A percentile compares a stretch with the other conserved stretches of the same genome.
Evolutionary conservation across 2,888 invertebrate species (phyloP).

Genomic region (Phengaris alcon): DNA sequence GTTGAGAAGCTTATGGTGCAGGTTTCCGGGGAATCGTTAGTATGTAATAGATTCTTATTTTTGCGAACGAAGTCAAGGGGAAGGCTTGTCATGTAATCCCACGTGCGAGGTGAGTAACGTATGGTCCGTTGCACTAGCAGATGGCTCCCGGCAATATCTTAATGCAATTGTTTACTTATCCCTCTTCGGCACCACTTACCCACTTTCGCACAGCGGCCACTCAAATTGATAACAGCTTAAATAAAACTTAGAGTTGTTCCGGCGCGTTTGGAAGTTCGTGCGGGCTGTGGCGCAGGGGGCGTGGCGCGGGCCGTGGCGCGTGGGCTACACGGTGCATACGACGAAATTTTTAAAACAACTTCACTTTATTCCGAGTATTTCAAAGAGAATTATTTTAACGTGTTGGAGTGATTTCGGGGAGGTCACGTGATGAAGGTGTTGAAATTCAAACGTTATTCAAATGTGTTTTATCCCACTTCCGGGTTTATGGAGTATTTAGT

Average conservation of each 20-base stretch:
- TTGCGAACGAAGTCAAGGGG: too few relatives aligned
- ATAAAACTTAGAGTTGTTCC: not conserved
- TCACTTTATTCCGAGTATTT: not conserved
- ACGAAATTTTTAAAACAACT: not conserved
- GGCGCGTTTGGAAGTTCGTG: too few relatives aligned
- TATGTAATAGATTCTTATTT: too few relatives aligned
- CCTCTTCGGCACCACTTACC: not conserved
- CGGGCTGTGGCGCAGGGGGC: too few relatives aligned
- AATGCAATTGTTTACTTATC: not conserved
- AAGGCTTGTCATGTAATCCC: too few relatives aligned
- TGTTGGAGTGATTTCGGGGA: not conserved
- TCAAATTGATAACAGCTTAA: slow-evolving; percentile 13
- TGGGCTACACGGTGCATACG: not conserved
- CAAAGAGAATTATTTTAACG: slow-evolving; percentile 1
- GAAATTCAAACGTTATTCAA: not conserved
- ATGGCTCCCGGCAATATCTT: not conserved
- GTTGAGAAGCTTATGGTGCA: not conserved
- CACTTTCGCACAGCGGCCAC: not conserved
- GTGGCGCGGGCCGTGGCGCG: too few relatives aligned
- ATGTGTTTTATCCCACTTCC: not conserved
- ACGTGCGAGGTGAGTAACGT: too few relatives aligned
- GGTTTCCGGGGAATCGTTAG: slow-evolving; percentile 1
- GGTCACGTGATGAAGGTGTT: not conserved
- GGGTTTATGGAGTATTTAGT: not conserved
- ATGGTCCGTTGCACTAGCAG: not conserved